A percentile compares a stretch with the other conserved stretches of the same genome.
Evolutionary conservation across 2,797 vertebrate species (phyloP).

Genomic region (Rhincodon typus): DNA sequence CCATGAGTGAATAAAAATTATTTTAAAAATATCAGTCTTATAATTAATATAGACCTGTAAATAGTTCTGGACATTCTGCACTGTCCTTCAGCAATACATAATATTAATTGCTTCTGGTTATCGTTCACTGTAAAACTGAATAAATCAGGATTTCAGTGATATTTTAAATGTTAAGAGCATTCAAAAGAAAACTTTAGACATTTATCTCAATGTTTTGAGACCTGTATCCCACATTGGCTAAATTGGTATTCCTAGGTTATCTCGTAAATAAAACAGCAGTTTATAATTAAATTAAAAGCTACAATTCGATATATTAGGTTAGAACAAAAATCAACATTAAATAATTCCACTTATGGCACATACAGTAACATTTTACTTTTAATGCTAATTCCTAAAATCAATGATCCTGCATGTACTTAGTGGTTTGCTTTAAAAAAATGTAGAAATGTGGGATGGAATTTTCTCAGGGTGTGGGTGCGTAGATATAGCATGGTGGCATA

Average conservation of each 20-base stretch:
- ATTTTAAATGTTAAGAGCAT: not conserved
- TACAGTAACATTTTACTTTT: not conserved
- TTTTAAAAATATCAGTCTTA: too few species aligned
- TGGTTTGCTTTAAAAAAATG: not conserved
- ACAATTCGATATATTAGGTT: not conserved
- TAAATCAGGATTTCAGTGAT: not conserved
- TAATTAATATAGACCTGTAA: not conserved
- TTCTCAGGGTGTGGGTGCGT: too few species aligned
- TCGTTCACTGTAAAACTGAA: not conserved
- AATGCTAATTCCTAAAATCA: not conserved
- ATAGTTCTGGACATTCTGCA: not conserved
- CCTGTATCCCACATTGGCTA: not conserved
- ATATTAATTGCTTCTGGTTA: not conserved
- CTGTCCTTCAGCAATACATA: not conserved
- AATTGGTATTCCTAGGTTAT: not conserved
- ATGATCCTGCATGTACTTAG: not conserved
- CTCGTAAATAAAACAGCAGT: not conserved
- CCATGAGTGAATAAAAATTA: too few species aligned
- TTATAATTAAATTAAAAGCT: not conserved
- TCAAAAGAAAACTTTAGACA: not conserved
- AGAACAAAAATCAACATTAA: not conserved
- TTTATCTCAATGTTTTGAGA: not conserved
- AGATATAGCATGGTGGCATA: too few species aligned
- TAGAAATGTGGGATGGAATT: not conserved
- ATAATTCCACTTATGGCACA: not conserved